A percentile compares a stretch with the other conserved stretches of the same genome.
Conservation (phyloP, 2,113 vertebrate species). For the Engystomops pustulosus region DNA sequence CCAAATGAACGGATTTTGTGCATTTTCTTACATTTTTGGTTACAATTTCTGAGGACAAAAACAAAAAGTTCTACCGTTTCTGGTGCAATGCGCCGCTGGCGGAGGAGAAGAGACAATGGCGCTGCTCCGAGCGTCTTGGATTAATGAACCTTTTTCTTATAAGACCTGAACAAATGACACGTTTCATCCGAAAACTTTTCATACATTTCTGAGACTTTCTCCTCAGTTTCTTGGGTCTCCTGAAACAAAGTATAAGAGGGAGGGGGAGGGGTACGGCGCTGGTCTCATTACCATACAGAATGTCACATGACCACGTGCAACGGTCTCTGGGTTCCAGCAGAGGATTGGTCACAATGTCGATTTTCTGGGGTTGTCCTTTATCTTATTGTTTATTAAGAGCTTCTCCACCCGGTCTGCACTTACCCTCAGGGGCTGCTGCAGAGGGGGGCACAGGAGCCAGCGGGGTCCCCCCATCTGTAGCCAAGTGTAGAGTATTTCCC, state of each 20-base stretch:
- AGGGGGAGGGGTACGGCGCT: neutral
- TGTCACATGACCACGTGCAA: neutral
- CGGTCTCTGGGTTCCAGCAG: neutral
- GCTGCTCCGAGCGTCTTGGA: neutral
- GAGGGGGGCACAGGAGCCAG: too few relatives aligned
- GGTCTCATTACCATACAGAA: neutral
- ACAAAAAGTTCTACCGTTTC: neutral
- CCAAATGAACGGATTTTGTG: slow-evolving; percentile 3
- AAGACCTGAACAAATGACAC: neutral
- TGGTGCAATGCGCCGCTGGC: neutral
- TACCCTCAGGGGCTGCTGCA: neutral
- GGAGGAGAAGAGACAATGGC: neutral
- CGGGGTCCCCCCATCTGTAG: too few relatives aligned
- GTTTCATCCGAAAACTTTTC: slow-evolving; percentile 30
- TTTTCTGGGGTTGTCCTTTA: neutral
- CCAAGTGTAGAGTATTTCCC: too few relatives aligned
- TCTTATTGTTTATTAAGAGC: neutral
- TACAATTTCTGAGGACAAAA: slow-evolving; percentile 2
- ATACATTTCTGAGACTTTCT: slow-evolving; percentile 43
- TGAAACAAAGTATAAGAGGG: neutral
- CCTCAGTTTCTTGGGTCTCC: neutral
- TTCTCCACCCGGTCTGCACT: neutral
- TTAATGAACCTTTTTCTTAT: slow-evolving; percentile 46
- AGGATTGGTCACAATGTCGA: neutral
- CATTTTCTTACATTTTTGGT: neutral